A percentile compares a stretch with the other conserved stretches of the same genome.
phyloP scores from a whole-genome alignment of 2,888 invertebrate genomes.

The Poecilus cupreus region DNA sequence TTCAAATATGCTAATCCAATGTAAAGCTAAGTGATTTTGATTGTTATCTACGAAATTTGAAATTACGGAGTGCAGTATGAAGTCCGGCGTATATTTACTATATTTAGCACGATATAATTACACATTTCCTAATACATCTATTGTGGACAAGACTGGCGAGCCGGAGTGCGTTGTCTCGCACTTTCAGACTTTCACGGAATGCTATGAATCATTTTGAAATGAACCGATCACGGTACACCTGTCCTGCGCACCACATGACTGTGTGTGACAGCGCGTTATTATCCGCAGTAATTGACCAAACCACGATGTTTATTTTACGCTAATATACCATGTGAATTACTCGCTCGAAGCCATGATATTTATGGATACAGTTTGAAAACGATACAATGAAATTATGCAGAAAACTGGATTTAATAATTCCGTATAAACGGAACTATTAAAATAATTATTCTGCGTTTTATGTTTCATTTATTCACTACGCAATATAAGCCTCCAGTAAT shows the following conservation, averaged over 20 bases:
- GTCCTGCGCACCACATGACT: neutral
- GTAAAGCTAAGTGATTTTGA: conserved; percentile 29
- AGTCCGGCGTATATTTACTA: conserved; percentile 13
- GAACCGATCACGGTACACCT: conserved; percentile 32
- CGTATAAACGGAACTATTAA: conserved; percentile 7
- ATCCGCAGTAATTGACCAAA: conserved; percentile 10
- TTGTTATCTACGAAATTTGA: conserved; percentile 43
- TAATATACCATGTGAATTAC: conserved; percentile 5
- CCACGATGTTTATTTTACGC: conserved; percentile 10
- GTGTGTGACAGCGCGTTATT: conserved; percentile 14
- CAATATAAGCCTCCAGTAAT: too few species aligned
- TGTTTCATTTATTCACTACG: neutral
- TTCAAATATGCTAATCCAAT: conserved; percentile 31
- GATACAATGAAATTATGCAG: conserved; percentile 39
- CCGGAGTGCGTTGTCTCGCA: too few species aligned
- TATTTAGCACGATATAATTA: conserved; percentile 27
- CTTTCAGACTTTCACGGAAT: conserved; percentile 38
- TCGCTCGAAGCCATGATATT: neutral
- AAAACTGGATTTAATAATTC: conserved; percentile 14
- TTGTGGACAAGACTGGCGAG: neutral
- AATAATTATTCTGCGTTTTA: conserved; percentile 19
- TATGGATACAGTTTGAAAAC: conserved; percentile 26
- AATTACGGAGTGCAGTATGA: conserved; percentile 25
- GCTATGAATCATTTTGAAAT: conserved; percentile 37
- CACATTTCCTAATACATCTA: conserved; percentile 35